A percentile compares a stretch with the other conserved stretches of the same genome.
These are phyloP conservation scores for Prunella strophiata DNA, from an alignment of 2,797 vertebrate species.

Conservation along the genomic window DNA sequence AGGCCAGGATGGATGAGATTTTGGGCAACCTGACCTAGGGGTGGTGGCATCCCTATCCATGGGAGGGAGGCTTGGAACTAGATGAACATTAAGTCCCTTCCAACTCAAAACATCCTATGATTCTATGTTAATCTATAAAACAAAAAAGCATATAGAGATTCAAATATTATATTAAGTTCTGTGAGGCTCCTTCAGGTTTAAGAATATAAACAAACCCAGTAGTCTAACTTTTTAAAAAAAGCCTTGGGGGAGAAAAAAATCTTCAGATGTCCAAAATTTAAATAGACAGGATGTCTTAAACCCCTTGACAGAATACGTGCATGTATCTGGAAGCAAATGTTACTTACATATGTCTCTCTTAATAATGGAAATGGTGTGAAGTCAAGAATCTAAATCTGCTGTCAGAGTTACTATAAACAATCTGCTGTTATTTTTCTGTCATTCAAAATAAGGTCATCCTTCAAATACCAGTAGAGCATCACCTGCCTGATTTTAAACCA, in stretches of 20 bases:
- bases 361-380: slow-evolving; percentile 46
- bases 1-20: background rate
- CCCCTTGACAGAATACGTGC: background rate
- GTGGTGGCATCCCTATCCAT: background rate
- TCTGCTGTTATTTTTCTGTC: slow-evolving; percentile 31
- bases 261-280: background rate
- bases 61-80: background rate
- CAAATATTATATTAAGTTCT: background rate
- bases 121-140: background rate
- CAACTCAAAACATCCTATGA: background rate
- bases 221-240: background rate
- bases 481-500: slow-evolving; percentile 9
- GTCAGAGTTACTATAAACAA: slow-evolving; percentile 37
- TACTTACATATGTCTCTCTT: slow-evolving; percentile 10
- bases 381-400: slow-evolving; percentile 4
- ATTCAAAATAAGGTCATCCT: slow-evolving; percentile 22
- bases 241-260: background rate
- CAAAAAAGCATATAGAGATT: background rate
- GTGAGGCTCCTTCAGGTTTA: background rate
- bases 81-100: background rate
- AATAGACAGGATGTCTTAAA: background rate
- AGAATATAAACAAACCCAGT: background rate
- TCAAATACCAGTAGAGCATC: background rate
- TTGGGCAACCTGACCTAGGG: background rate
- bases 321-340: background rate